Percentiles rank a stretch among this genome's conserved stretches.
Evolutionary conservation across 2,797 vertebrate species (phyloP).

Genomic region (Potorous gilbertii): DNA sequence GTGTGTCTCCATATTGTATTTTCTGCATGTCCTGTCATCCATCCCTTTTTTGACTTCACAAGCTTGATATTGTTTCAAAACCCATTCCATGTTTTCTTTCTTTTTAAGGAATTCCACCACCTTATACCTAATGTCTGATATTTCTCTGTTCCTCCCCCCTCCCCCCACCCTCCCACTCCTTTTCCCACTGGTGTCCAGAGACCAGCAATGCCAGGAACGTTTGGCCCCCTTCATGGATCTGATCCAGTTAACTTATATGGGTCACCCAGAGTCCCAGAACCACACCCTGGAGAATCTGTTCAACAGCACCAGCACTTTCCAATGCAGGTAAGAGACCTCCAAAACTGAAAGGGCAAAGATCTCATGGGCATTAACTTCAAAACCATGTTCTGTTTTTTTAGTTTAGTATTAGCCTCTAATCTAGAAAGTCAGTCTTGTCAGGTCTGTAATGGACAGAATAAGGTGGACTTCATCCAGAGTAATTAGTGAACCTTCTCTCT

Average conservation of each 20-base stretch:
- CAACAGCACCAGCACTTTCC: slow-evolving; percentile 88
- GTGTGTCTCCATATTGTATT: background rate
- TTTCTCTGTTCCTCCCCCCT: background rate
- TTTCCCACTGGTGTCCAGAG: slow-evolving; percentile 77
- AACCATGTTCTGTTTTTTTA: background rate
- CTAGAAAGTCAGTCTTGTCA: background rate
- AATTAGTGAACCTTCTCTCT: background rate
- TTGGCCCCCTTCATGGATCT: slow-evolving; percentile 87
- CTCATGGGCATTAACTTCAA: background rate
- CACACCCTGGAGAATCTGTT: slow-evolving; percentile 87
- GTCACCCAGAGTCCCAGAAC: slow-evolving; percentile 86
- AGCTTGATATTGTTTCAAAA: background rate
- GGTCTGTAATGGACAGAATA: background rate
- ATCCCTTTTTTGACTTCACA: background rate
- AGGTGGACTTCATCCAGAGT: slow-evolving; percentile 70
- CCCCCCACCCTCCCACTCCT: background rate
- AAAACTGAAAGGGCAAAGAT: too few relatives aligned
- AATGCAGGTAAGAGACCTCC: slow-evolving; percentile 88
- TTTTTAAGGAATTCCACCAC: background rate
- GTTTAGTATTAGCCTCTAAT: too few relatives aligned
- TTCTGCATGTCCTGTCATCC: background rate
- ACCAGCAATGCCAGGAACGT: slow-evolving; percentile 86
- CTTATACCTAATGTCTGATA: background rate
- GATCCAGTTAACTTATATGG: slow-evolving; percentile 88
- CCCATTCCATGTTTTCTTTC: background rate